Conservation (phyloP, 2,797 vertebrate species). For the Heteromormyrus szaboi region DNA sequence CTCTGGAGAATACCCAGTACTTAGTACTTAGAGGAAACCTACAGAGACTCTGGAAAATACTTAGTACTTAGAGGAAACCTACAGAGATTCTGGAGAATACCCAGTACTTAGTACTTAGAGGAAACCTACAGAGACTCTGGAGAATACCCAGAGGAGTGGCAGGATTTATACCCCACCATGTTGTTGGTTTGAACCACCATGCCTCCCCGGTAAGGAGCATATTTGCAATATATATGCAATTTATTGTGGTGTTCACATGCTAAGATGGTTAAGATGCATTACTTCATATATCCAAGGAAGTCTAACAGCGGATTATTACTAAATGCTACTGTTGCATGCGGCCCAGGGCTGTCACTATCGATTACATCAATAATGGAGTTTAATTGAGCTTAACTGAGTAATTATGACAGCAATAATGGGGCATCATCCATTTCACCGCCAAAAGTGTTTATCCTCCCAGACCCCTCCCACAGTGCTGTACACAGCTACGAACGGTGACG, state of each 20-base stretch:
- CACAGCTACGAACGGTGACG: not conserved
- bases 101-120: too few species aligned
- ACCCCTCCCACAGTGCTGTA: not conserved
- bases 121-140: too few species aligned
- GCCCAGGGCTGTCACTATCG: not conserved
- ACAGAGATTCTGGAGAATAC: not conserved
- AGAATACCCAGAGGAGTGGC: too few species aligned
- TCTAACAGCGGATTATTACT: not conserved
- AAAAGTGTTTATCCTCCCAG: not conserved
- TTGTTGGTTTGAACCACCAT: not conserved
- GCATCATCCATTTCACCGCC: not conserved
- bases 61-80: not conserved
- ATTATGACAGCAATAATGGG: not conserved
- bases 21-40: too few species aligned
- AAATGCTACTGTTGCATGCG: not conserved
- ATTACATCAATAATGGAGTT: not conserved
- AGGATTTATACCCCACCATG: too few species aligned
- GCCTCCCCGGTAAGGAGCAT: not conserved
- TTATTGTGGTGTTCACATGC: not conserved
- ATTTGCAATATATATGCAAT: not conserved
- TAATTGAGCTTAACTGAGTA: not conserved
- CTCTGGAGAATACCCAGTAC: not conserved
- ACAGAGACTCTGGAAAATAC: too few species aligned
- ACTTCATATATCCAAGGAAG: not conserved
- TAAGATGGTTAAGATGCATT: not conserved